Conservation (phyloP, 1,140 invertebrate species). For the Drosophila burlai region DNA sequence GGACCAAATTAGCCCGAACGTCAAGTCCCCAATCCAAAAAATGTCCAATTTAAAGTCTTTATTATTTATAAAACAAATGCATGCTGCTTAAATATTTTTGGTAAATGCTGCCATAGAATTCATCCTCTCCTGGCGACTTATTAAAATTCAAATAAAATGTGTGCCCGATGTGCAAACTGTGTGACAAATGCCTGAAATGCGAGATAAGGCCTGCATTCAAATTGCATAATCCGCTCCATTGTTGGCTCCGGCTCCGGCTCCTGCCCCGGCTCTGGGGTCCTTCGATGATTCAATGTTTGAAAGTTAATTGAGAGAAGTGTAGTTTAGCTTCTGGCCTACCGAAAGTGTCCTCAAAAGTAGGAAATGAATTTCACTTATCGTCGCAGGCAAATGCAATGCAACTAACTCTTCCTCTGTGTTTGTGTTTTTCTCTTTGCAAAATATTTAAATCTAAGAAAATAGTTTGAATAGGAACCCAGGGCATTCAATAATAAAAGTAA, state of each 20-base stretch:
- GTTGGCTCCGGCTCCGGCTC: neutral
- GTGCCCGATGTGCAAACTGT: conserved; percentile 37
- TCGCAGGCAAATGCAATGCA: conserved; percentile 17
- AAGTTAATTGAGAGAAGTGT: conserved; percentile 43
- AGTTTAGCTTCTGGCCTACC: conserved; percentile 15
- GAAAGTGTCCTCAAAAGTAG: conserved; percentile 13
- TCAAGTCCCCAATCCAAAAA: neutral
- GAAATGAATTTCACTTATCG: conserved; percentile 42
- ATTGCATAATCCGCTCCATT: conserved; percentile 43
- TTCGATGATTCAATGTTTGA: neutral
- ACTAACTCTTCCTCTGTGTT: neutral
- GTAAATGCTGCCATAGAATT: neutral
- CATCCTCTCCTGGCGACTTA: conserved; percentile 10
- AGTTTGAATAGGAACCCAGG: neutral
- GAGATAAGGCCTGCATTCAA: conserved; percentile 40
- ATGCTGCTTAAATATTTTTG: conserved; percentile 2
- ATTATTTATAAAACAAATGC: conserved; percentile 44
- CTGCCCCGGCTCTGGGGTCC: neutral
- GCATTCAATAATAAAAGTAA: neutral
- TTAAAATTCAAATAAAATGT: conserved; percentile 51
- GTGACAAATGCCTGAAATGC: conserved; percentile 42
- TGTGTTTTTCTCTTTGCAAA: neutral
- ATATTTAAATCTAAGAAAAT: conserved; percentile 3
- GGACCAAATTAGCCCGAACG: neutral
- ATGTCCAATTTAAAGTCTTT: neutral